phyloP scores from a whole-genome alignment of 2,113 vertebrate genomes.

The Neodontobutis hainanensis region DNA sequence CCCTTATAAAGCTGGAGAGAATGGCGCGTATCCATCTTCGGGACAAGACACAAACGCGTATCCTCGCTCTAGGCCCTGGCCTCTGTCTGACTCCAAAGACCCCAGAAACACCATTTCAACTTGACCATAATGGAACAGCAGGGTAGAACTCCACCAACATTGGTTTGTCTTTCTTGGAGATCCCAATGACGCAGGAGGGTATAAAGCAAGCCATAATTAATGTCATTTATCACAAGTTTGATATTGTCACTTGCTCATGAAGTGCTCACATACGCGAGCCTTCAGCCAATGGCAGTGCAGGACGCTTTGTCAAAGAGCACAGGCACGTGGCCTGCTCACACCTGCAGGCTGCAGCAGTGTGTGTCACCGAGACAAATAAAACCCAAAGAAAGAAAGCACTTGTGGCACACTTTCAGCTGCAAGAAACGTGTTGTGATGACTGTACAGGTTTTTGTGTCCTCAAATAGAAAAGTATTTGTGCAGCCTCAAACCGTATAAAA shows the following conservation, averaged over 20 bases:
- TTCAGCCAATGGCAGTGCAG: conserved; percentile 65
- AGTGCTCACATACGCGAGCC: conserved; percentile 63
- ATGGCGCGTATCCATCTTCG: conserved; percentile 67
- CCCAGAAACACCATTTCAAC: conserved; percentile 59
- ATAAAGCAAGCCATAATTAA: conserved; percentile 80
- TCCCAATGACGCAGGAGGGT: conserved; percentile 53
- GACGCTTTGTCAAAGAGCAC: conserved; percentile 61
- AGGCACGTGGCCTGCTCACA: conserved; percentile 80
- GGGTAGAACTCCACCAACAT: conserved; percentile 59
- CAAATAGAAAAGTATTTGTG: neutral
- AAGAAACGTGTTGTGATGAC: conserved; percentile 4
- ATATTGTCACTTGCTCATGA: conserved; percentile 57
- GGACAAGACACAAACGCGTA: conserved; percentile 59
- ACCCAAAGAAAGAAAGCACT: neutral
- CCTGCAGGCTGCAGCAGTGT: conserved; percentile 67
- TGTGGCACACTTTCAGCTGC: conserved; percentile 28
- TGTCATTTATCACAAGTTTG: conserved; percentile 81
- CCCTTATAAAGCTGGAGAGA: conserved; percentile 41
- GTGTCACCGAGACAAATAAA: conserved; percentile 10
- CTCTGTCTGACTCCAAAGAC: conserved; percentile 64
- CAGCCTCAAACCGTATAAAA: neutral
- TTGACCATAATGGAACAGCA: conserved; percentile 66
- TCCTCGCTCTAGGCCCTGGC: conserved; percentile 47
- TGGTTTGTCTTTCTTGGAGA: conserved; percentile 60
- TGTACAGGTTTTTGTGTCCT: neutral